Conservation (phyloP, 2,888 invertebrate species). For the Bugula neritina region DNA sequence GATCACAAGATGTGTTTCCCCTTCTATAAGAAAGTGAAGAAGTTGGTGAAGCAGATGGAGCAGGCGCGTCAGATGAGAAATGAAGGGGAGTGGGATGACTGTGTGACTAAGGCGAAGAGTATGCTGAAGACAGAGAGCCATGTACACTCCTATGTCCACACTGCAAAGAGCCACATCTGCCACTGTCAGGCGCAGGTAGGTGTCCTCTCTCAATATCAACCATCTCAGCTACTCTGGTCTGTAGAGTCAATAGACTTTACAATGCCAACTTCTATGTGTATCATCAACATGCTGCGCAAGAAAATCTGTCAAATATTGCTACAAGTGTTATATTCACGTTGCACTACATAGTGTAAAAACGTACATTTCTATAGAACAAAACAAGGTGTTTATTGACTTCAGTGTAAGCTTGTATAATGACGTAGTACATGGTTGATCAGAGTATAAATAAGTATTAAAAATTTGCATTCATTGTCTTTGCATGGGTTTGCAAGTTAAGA, state of each 20-base stretch:
- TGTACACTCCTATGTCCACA: constrained; percentile 53
- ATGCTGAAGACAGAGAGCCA: constrained; percentile 65
- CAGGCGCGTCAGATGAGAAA: constrained; percentile 54
- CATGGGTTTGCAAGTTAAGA: too few species aligned
- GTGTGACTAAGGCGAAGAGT: constrained; percentile 59
- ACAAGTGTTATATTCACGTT: not conserved
- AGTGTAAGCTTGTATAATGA: too few species aligned
- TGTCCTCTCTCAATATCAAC: too few species aligned
- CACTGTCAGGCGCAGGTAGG: constrained; percentile 61
- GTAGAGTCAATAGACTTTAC: too few species aligned
- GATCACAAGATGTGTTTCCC: constrained; percentile 94
- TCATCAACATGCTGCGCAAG: too few species aligned
- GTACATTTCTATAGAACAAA: too few species aligned
- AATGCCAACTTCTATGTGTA: too few species aligned
- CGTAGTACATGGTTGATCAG: too few species aligned
- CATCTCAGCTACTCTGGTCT: too few species aligned
- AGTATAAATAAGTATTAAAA: too few species aligned
- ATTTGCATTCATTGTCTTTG: too few species aligned
- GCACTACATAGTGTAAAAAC: constrained; percentile 22
- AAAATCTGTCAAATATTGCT: not conserved
- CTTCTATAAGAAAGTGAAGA: constrained; percentile 91
- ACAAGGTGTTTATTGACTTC: too few species aligned
- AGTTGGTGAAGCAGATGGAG: constrained; percentile 69
- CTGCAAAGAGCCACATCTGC: constrained; percentile 73
- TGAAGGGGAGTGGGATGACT: constrained; percentile 44